These are phyloP conservation scores for Stegastes partitus DNA, from an alignment of 2,113 vertebrate species.

Conservation along the genomic window DNA sequence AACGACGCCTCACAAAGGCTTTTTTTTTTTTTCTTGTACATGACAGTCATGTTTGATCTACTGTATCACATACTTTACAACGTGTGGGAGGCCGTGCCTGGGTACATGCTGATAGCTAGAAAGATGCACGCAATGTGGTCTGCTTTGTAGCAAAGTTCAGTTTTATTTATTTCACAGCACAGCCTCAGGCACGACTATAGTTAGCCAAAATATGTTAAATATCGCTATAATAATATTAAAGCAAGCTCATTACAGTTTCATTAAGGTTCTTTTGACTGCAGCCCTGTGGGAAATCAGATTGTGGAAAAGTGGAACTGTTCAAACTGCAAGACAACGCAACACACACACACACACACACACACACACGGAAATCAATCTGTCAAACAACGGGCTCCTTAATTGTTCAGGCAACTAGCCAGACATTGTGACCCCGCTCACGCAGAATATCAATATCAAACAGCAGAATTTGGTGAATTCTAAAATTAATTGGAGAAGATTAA, in stretches of 20 bases:
- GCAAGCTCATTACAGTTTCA: neutral
- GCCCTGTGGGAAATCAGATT: neutral
- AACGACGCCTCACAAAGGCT: neutral
- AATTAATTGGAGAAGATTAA: neutral
- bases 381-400: neutral
- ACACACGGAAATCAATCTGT: neutral
- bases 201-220: neutral
- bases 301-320: neutral
- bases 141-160: neutral
- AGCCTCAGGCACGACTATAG: too few species aligned
- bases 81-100: slow-evolving; percentile 15
- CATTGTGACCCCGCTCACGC: neutral
- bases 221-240: neutral
- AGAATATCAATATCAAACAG: neutral
- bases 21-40: slow-evolving; percentile 21
- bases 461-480: neutral
- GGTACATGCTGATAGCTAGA: neutral
- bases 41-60: slow-evolving; percentile 20
- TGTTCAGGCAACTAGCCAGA: neutral
- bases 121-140: neutral
- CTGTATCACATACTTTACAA: slow-evolving; percentile 9
- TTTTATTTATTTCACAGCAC: too few species aligned
- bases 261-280: neutral
- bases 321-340: neutral
- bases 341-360: neutral